Percentiles rank a stretch among this genome's conserved stretches.
Evolutionary conservation across 1,140 invertebrate species (phyloP).

Genomic region (Heliconius nattereri): DNA sequence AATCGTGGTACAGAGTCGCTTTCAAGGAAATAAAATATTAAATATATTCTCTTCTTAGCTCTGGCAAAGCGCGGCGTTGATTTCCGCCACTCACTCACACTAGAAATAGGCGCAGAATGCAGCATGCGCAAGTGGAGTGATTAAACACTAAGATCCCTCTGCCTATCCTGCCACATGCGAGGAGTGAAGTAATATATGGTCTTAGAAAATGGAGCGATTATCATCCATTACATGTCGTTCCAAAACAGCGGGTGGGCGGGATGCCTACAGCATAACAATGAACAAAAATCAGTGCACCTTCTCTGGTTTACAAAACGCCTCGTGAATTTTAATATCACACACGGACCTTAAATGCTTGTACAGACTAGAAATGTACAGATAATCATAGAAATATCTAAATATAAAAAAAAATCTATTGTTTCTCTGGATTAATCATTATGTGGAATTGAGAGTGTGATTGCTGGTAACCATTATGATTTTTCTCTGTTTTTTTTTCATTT

Average conservation of each 20-base stretch:
- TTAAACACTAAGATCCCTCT: not conserved
- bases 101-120: no score
- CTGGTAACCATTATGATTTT: no score
- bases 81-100: no score
- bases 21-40: not conserved
- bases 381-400: constrained; percentile 6
- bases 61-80: no score
- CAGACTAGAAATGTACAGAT: constrained; percentile 23
- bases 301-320: constrained; percentile 42
- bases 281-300: constrained; percentile 59
- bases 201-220: constrained; percentile 35
- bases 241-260: constrained; percentile 40
- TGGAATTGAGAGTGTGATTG: not conserved
- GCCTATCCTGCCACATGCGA: not conserved
- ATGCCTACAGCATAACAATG: constrained; percentile 56
- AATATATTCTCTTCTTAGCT: not conserved
- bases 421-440: not conserved
- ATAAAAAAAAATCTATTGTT: not conserved
- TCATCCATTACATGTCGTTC: constrained; percentile 39
- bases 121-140: no score
- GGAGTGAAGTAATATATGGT: not conserved
- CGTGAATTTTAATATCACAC: constrained; percentile 56
- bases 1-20: no score
- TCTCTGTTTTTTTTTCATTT: not conserved
- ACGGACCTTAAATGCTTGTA: constrained; percentile 19